Base-by-base conservation (phyloP, 2,888 invertebrate species). In the Aleiodes alternator region DNA sequence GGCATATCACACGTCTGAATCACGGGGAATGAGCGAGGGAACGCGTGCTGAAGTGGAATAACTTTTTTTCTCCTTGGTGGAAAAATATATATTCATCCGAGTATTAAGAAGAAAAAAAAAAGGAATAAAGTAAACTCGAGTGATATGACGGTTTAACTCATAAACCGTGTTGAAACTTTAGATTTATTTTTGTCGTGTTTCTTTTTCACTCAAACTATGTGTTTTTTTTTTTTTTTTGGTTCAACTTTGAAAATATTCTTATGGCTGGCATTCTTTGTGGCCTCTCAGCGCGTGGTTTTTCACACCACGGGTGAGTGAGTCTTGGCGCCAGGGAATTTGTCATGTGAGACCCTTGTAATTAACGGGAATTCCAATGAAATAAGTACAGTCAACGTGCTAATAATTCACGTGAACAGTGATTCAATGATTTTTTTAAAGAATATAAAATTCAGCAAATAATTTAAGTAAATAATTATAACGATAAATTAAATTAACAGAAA, bases 251-350 rank as follows among this genome's bases (percentile, higher is more conserved):
- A 51, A 55, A 51, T 29, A 71, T 31, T 56, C 59, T 55, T 55
- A 38, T 38, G 38, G 38, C 38, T 38, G 12, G 56, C 56, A 59
- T 31, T 59, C 59, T 38, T 59, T 59, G 59, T 59, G 59, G 59
- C 34, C 59, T 23, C 56, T 56, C 56, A 56, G 23, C 56, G 59
- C 59, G 59, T 57, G 71, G 50, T 16, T 59, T 71, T 71, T 71
- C 59, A 31, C 71, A 59, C 59, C 59, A 57, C 50, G 66, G 48
- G 14, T 48, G 14, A 14, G 66, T 8, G 48, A 38, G 55, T 31
- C 76, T 78, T 79, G 82, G 82, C 82, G 82, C 81, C 81, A 81
- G 78, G 70, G 79, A 81, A 80, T 81, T 81, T 80, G 80, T 81
- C 79, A 79, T 79, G 78, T 64, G 14, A 53, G 55, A 69, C 79